phyloP scores from a whole-genome alignment of 2,797 vertebrate genomes.

The Neosilurus mollespiculum region DNA sequence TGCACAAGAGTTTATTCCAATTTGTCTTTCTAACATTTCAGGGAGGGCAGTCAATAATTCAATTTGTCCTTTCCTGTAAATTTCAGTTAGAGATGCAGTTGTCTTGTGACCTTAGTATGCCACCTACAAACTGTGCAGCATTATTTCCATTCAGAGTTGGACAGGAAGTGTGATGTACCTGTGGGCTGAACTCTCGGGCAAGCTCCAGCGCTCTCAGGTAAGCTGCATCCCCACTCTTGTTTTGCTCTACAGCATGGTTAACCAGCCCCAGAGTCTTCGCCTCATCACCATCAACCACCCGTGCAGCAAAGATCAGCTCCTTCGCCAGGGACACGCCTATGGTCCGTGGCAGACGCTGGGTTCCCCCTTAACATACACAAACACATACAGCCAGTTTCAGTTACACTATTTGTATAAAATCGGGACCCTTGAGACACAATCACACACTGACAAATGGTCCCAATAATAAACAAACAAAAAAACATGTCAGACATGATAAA shows the following conservation, averaged over 20 bases:
- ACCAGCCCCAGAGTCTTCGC: constrained; percentile 85
- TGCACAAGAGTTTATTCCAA: neutral
- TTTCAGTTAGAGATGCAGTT: neutral
- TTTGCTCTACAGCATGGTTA: constrained; percentile 90
- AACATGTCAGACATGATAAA: neutral
- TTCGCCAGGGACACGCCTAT: constrained; percentile 89
- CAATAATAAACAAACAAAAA: constrained; percentile 16
- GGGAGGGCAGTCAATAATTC: neutral
- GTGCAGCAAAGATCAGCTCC: constrained; percentile 92
- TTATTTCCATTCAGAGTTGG: neutral
- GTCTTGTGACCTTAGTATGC: neutral
- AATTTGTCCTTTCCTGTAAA: neutral
- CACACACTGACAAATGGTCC: neutral
- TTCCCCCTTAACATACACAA: constrained; percentile 68
- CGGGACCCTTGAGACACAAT: neutral
- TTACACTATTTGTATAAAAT: neutral
- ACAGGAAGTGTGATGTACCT: constrained; percentile 72
- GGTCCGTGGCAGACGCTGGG: constrained; percentile 87
- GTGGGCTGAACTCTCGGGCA: constrained; percentile 89
- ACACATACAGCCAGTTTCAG: neutral
- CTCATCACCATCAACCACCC: constrained; percentile 84
- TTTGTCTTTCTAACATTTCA: neutral
- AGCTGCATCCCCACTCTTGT: constrained; percentile 87
- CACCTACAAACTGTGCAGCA: neutral
- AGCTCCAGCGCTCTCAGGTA: constrained; percentile 87